Conservation (phyloP, 2,888 invertebrate species). For the Hololepta plana region DNA sequence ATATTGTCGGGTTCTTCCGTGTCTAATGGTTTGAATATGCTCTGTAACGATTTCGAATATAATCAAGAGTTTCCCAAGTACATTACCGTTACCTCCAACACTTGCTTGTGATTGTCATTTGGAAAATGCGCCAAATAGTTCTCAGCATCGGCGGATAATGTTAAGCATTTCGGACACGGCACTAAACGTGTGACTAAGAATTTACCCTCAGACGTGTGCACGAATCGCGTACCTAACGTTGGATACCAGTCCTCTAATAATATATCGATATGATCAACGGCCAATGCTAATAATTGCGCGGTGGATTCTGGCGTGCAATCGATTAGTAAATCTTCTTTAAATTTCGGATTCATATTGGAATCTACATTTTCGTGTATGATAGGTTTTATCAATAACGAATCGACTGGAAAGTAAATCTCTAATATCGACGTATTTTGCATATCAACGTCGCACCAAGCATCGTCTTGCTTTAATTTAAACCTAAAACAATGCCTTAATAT, state of each 20-base stretch:
- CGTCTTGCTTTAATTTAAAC: conserved; percentile 65
- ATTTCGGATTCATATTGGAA: conserved; percentile 14
- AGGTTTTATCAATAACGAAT: conserved; percentile 37
- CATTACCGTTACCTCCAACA: not conserved
- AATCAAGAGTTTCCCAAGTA: conserved; percentile 6
- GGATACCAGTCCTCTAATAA: conserved; percentile 98
- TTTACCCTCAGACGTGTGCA: conserved; percentile 92
- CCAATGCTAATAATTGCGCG: conserved; percentile 66
- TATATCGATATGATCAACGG: conserved; percentile 91
- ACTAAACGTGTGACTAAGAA: conserved; percentile 86
- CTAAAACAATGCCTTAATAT: conserved; percentile 31
- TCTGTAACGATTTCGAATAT: too few relatives aligned
- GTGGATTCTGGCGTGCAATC: conserved; percentile 67
- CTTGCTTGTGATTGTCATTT: conserved; percentile 8
- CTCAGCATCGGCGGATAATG: conserved; percentile 25
- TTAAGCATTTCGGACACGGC: conserved; percentile 78
- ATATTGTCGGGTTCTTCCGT: conserved; percentile 8
- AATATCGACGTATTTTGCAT: conserved; percentile 62
- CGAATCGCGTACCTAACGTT: conserved; percentile 87
- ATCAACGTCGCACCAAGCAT: conserved; percentile 72
- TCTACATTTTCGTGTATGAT: conserved; percentile 18
- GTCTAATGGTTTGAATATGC: conserved; percentile 9
- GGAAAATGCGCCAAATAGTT: conserved; percentile 15
- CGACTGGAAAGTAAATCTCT: conserved; percentile 70
- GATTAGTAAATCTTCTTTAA: conserved; percentile 35